Conservation (phyloP, 2,888 invertebrate species). For the Trichacis sp. region DNA sequence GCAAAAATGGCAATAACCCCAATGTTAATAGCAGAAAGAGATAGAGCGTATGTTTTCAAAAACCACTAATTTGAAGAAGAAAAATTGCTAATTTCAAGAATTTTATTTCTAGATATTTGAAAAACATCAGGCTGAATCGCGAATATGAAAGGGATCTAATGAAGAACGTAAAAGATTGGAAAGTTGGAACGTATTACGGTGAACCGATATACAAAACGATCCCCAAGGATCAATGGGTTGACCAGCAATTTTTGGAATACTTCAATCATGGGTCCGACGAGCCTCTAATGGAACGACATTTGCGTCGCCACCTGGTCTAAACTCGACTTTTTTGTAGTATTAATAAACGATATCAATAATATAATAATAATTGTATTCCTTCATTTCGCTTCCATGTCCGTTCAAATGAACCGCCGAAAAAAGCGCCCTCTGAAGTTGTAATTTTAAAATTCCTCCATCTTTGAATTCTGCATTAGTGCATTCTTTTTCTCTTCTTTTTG, state of each 20-base stretch:
- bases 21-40: constrained; percentile 84
- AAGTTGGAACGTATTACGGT: constrained; percentile 89
- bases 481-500: too few relatives aligned
- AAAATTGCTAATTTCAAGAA: neutral
- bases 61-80: too few relatives aligned
- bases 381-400: too few relatives aligned
- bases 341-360: neutral
- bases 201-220: constrained; percentile 83
- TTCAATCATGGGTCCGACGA: constrained; percentile 19
- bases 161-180: constrained; percentile 92
- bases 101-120: constrained; percentile 72
- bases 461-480: too few relatives aligned
- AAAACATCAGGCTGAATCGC: constrained; percentile 82
- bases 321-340: neutral
- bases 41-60: constrained; percentile 77
- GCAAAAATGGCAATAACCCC: constrained; percentile 82
- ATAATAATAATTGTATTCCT: neutral
- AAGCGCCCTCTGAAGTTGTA: too few relatives aligned
- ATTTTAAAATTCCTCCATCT: too few relatives aligned
- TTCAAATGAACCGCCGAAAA: too few relatives aligned
- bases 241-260: constrained; percentile 35
- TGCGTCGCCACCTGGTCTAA: neutral
- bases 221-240: constrained; percentile 56
- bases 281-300: neutral
- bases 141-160: constrained; percentile 89